Base-by-base conservation (phyloP, 2,797 vertebrate genomes). In the Scomberomorus guttatus region DNA sequence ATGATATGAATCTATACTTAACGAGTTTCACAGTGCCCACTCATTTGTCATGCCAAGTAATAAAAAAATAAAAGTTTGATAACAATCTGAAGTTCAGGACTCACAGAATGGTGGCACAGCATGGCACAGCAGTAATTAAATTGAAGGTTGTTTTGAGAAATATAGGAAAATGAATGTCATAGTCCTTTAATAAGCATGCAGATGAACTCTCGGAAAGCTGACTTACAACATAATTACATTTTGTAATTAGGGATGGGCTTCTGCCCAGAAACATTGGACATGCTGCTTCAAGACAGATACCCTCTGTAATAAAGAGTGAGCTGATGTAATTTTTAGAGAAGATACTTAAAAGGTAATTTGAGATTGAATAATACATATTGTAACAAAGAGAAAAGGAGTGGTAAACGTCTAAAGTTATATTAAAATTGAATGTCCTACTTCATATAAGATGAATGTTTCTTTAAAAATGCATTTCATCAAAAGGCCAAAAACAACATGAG, bases 11-110 rank as follows among this genome's bases (percentile, higher is more conserved):
- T 92, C 89, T 92, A 59, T 72, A 82, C 87, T 90, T 90, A 91
- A 92, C 78, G 72, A 89, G 82, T 90, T 92, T 89, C 67, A 68
- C 81, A 22, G 52, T 72, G 75, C 61, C 25, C 25, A 27, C 80
- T 92, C 89, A 87, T 93, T 92, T 92, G 80, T 93, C 89, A 92
- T 86, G 64, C 68, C 76, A 79, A 81, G 87, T 88, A 90, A 91
- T 91, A 81, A 86, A 89, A 89, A 88, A 89, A 82, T 66, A 81
- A 72, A 87, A 56, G 62, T 88, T 86, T 67, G 90, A 93, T 94
- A 92, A 83, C 46, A 75, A 93, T 93, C 92, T 88, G 44, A 82
- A 81, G 76, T 91, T 93, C 85, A 85, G 67, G 32, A 60, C 48
- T 17, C 27, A 68, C 64, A 64, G 70, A 81, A 80, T 9, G 44